Conservation (phyloP, 2,113 vertebrate species). For the Cynocephalus volans region DNA sequence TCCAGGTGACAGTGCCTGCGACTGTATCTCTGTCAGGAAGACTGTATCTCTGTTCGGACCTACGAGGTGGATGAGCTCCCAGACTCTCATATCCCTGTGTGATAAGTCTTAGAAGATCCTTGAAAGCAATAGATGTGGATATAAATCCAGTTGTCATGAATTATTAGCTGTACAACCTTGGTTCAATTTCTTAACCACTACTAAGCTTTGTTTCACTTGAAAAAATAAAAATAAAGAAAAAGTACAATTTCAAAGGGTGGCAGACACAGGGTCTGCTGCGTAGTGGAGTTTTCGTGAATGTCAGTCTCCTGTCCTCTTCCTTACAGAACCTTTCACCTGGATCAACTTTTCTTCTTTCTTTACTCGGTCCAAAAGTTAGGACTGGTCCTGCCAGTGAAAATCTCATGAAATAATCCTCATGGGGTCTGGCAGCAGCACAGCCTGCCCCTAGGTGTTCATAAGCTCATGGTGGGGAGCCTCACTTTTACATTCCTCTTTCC, state of each 20-base stretch:
- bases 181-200: not conserved
- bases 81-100: rapidly evolving
- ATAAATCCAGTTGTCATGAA: no score
- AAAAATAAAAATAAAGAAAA: not conserved
- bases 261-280: rapidly evolving
- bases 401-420: rapidly evolving
- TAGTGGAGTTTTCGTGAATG: rapidly evolving
- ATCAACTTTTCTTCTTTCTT: not conserved
- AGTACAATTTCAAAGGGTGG: rapidly evolving
- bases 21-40: not conserved
- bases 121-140: rapidly evolving
- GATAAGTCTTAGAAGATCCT: rapidly evolving
- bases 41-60: no score
- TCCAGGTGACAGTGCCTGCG: not conserved
- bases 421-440: no score
- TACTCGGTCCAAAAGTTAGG: not conserved
- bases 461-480: rapidly evolving
- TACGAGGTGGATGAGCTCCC: rapidly evolving
- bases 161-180: rapidly evolving
- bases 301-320: not conserved
- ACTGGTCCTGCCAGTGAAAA: no score
- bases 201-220: not conserved
- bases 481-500: rapidly evolving
- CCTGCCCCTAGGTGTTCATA: not conserved
- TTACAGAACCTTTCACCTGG: rapidly evolving